phyloP scores from a whole-genome alignment of 2,888 invertebrate genomes.

The Ptilodon capucinus region DNA sequence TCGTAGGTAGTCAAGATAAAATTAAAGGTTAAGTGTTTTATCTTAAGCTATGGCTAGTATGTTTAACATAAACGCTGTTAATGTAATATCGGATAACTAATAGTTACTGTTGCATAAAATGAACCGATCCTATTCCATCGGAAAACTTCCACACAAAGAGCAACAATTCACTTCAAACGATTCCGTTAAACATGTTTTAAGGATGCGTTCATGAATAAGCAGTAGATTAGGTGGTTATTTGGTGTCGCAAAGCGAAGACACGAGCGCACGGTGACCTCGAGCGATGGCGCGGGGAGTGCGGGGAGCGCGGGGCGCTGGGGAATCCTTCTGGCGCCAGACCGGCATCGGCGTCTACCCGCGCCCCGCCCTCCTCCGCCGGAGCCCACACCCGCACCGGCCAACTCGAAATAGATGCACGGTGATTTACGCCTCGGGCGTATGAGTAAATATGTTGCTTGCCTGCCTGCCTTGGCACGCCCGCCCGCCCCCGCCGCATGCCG shows the following conservation, averaged over 20 bases:
- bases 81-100: too few species aligned
- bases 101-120: too few species aligned
- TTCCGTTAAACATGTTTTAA: conserved; percentile 11
- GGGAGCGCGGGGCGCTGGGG: conserved; percentile 76
- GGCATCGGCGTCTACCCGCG: conserved; percentile 76
- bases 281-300: conserved; percentile 50
- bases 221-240: conserved; percentile 41
- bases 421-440: conserved; percentile 81
- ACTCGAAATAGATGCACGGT: conserved; percentile 81
- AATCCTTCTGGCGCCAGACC: conserved; percentile 84
- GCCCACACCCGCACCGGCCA: conserved; percentile 61
- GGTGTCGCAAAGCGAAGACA: conserved; percentile 46
- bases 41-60: not conserved
- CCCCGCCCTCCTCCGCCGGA: conserved; percentile 50
- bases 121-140: not conserved
- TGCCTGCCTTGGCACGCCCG: conserved; percentile 80
- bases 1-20: too few species aligned
- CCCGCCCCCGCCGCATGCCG: conserved; percentile 67
- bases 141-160: not conserved
- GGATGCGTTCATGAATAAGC: conserved; percentile 32
- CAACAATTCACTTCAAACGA: not conserved
- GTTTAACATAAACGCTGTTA: too few species aligned
- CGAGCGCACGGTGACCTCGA: conserved; percentile 60
- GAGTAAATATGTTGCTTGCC: conserved; percentile 78
- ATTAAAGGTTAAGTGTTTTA: not conserved